These are phyloP conservation scores for Sorex maritimensis DNA, from an alignment of 2,797 vertebrate genomes.

Conservation along the genomic window DNA sequence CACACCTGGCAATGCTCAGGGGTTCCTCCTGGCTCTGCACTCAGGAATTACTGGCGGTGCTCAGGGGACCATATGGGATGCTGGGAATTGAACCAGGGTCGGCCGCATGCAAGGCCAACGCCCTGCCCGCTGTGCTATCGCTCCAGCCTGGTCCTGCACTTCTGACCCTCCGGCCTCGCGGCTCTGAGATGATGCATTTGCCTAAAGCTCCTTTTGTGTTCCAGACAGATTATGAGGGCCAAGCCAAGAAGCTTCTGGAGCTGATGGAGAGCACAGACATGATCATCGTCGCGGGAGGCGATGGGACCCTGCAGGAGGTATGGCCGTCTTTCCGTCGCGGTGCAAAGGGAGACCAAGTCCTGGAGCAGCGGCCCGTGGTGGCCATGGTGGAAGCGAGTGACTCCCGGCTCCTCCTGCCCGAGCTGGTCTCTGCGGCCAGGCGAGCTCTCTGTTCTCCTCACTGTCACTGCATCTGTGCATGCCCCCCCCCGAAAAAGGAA, in stretches of 20 bases:
- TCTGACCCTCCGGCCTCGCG: not conserved
- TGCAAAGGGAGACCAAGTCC: not conserved
- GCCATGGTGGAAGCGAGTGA: conserved; percentile 36
- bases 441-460: not conserved
- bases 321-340: not conserved
- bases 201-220: conserved; percentile 77
- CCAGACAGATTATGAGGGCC: conserved; percentile 99
- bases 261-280: conserved; percentile 97
- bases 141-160: not conserved
- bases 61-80: too few species aligned
- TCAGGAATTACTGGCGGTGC: too few species aligned
- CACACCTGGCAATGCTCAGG: too few species aligned
- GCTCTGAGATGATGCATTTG: conserved; percentile 32
- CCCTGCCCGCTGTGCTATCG: too few species aligned
- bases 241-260: conserved; percentile 97
- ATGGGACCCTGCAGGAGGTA: conserved; percentile 98
- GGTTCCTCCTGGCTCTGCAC: too few species aligned
- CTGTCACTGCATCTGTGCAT: conserved; percentile 2
- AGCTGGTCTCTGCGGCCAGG: not conserved
- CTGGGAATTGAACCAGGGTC: too few species aligned
- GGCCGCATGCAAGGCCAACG: too few species aligned
- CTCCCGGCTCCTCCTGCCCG: not conserved
- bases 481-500: not conserved
- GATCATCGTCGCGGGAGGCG: conserved; percentile 97
- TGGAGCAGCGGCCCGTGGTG: not conserved